Conservation (phyloP, 2,888 invertebrate species). For the Phania funesta region DNA sequence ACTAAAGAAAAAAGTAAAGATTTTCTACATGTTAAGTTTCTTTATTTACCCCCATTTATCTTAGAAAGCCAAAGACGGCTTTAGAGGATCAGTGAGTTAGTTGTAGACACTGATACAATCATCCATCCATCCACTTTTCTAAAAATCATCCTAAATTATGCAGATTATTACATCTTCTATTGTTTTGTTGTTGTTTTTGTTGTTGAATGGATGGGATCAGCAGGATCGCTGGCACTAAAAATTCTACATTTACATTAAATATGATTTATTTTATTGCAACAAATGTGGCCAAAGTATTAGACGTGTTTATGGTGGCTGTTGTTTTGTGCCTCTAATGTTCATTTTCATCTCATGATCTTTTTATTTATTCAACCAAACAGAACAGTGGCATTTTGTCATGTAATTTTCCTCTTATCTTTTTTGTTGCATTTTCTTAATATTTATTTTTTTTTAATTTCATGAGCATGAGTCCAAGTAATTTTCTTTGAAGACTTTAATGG, state of each 20-base stretch:
- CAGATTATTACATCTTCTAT: constrained; percentile 23
- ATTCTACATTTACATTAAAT: constrained; percentile 46
- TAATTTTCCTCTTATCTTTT: constrained; percentile 23
- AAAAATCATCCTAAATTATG: constrained; percentile 51
- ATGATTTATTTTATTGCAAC: constrained; percentile 57
- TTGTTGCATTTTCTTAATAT: constrained; percentile 4
- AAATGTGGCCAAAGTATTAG: constrained; percentile 27
- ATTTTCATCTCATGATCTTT: constrained; percentile 22
- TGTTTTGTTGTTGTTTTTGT: not conserved
- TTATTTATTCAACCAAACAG: constrained; percentile 45
- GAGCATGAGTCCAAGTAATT: constrained; percentile 32
- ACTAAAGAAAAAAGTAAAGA: not conserved
- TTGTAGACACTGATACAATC: not conserved
- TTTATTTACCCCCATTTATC: constrained; percentile 21
- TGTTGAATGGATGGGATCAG: not conserved
- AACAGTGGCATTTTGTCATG: constrained; percentile 43
- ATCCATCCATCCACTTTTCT: constrained; percentile 26
- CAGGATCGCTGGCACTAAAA: constrained; percentile 1
- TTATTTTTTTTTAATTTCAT: constrained; percentile 54
- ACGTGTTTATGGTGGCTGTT: not conserved
- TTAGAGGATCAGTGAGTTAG: constrained; percentile 29
- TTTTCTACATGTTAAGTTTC: not conserved
- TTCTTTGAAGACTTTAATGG: constrained; percentile 21
- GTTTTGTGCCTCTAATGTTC: not conserved
- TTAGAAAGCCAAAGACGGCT: constrained; percentile 13